Conservation (phyloP, 2,797 vertebrate genomes). For the Antrozous pallidus region DNA sequence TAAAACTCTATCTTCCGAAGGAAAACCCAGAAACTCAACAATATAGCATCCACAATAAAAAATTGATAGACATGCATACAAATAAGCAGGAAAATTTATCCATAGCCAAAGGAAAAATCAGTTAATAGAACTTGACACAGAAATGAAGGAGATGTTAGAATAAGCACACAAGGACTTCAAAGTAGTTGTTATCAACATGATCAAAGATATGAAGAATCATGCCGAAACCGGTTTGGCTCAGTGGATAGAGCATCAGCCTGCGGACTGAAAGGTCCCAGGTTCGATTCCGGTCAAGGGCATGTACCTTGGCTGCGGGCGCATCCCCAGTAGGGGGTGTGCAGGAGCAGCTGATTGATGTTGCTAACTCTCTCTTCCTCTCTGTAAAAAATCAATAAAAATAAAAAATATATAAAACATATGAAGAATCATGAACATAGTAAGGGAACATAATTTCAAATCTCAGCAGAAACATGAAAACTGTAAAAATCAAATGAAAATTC, state of each 20-base stretch:
- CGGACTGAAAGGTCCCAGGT: too few species aligned
- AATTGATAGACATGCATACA: neutral
- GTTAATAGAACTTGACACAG: neutral
- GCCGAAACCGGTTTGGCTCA: too few species aligned
- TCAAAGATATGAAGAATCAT: neutral
- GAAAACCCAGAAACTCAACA: conserved; percentile 4
- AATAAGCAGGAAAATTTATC: neutral
- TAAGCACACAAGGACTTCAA: neutral
- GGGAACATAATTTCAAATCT: neutral
- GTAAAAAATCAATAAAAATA: too few species aligned
- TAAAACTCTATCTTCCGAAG: neutral
- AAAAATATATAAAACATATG: too few species aligned
- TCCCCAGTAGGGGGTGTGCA: too few species aligned
- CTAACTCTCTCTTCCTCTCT: too few species aligned
- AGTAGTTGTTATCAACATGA: neutral
- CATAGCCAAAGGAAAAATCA: neutral
- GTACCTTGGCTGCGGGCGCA: too few species aligned
- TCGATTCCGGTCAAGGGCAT: too few species aligned
- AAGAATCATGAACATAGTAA: neutral
- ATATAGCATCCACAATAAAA: neutral
- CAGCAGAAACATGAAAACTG: neutral
- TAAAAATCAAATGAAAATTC: conserved; percentile 31
- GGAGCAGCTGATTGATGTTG: too few species aligned
- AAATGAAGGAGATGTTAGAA: neutral
- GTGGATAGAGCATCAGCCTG: too few species aligned